phyloP scores from a whole-genome alignment of 1,140 invertebrate species.

The Battus philenor region DNA sequence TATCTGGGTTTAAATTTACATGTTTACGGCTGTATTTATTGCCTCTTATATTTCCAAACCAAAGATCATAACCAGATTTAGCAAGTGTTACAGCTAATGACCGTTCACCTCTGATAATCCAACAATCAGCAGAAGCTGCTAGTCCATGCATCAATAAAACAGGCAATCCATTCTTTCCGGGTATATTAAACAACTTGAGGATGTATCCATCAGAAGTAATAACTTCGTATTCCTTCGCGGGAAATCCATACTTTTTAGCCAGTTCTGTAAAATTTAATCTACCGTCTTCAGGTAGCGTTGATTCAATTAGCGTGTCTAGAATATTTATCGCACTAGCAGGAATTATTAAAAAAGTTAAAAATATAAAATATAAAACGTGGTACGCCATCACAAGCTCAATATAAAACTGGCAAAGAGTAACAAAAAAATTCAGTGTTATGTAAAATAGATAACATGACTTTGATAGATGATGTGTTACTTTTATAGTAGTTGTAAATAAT shows the following conservation, averaged over 20 bases:
- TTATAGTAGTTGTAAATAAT: no score
- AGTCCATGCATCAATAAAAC: slow-evolving; percentile 28
- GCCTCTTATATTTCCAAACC: slow-evolving; percentile 24
- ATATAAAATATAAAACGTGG: no score
- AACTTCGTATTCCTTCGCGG: slow-evolving; percentile 19
- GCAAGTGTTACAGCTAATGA: slow-evolving; percentile 21
- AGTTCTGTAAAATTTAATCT: slow-evolving; percentile 21
- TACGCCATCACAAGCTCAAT: no score
- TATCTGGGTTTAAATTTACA: slow-evolving; percentile 18
- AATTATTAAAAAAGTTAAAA: no score
- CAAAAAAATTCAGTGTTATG: no score
- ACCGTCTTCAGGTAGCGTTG: slow-evolving; percentile 8
- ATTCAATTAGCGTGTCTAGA: no score
- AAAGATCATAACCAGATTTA: slow-evolving; percentile 20
- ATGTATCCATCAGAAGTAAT: slow-evolving; percentile 30
- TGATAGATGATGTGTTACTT: no score
- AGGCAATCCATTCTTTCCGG: slow-evolving; percentile 16
- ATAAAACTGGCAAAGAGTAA: no score
- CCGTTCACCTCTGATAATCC: slow-evolving; percentile 23
- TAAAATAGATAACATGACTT: no score
- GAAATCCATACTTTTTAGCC: slow-evolving; percentile 23
- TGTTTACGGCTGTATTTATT: slow-evolving; percentile 24
- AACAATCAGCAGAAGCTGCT: slow-evolving; percentile 25
- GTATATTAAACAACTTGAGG: slow-evolving; percentile 22
- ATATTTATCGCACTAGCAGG: no score